phyloP scores from a whole-genome alignment of 2,797 vertebrate species.

The Myotis myotis region DNA sequence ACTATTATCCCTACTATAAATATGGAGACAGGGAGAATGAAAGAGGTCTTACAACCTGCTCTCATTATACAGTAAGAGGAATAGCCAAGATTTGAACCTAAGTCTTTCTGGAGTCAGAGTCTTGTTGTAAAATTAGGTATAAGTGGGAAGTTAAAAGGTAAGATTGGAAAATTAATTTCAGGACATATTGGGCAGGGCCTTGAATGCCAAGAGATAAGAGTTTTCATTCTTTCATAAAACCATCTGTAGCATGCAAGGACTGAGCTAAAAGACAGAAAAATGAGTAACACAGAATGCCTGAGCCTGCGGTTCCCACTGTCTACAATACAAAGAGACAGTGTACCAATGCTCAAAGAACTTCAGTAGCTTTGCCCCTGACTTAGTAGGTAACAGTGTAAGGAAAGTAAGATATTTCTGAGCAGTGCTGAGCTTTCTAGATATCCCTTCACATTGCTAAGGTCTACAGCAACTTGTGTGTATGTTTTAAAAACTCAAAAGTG shows the following conservation, averaged over 20 bases:
- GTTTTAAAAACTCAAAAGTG: not conserved
- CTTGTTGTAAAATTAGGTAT: not conserved
- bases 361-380: not conserved
- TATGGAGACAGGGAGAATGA: not conserved
- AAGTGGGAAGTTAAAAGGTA: not conserved
- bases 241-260: not conserved
- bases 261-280: not conserved
- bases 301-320: not conserved
- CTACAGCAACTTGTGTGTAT: not conserved
- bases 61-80: not conserved
- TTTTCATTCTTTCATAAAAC: conserved; percentile 29
- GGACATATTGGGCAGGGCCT: not conserved
- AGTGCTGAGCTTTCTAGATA: not conserved
- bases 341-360: not conserved
- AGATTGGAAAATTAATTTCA: not conserved
- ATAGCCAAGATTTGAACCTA: not conserved
- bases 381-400: not conserved
- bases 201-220: not conserved
- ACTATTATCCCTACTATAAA: not conserved
- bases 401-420: not conserved
- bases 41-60: not conserved
- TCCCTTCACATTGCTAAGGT: not conserved
- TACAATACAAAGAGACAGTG: not conserved
- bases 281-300: not conserved
- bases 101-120: not conserved